These are phyloP conservation scores for Brachionus rotundiformis DNA, from an alignment of 1,140 invertebrate species.

Conservation along the genomic window DNA sequence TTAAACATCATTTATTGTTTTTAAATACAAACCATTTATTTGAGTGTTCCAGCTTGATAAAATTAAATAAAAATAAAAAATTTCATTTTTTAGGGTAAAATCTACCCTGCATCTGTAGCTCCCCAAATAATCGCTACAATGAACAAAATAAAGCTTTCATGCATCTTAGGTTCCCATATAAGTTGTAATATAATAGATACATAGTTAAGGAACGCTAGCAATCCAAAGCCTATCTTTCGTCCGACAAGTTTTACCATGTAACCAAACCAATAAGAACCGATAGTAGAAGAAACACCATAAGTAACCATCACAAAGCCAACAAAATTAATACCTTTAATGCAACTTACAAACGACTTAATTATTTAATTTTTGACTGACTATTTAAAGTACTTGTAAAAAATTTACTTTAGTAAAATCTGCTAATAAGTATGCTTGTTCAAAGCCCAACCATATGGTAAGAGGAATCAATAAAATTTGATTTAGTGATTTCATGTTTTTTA, in stretches of 20 bases:
- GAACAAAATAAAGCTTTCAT: not conserved
- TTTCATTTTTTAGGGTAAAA: not conserved
- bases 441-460: conserved; percentile 90
- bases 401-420: conserved; percentile 83
- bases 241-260: conserved; percentile 88
- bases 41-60: conserved; percentile 82
- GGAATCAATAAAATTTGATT: conserved; percentile 85
- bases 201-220: conserved; percentile 65
- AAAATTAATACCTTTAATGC: conserved; percentile 72
- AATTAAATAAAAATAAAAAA: not conserved
- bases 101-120: not conserved
- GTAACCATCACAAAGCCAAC: conserved; percentile 94
- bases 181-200: conserved; percentile 51
- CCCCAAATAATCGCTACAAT: conserved; percentile 12
- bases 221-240: conserved; percentile 78
- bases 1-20: not conserved
- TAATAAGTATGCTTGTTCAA: conserved; percentile 92
- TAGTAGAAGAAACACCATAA: conserved; percentile 84
- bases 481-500: conserved; percentile 73
- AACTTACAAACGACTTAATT: conserved; percentile 46
- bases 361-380: conserved; percentile 55
- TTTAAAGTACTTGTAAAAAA: not conserved
- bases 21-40: conserved; percentile 75
- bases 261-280: conserved; percentile 85
- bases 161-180: conserved; percentile 57